Percentiles rank a stretch among this genome's conserved stretches.
Evolutionary conservation across 2,113 vertebrate species (phyloP).

Genomic region (Tupaia chinensis): DNA sequence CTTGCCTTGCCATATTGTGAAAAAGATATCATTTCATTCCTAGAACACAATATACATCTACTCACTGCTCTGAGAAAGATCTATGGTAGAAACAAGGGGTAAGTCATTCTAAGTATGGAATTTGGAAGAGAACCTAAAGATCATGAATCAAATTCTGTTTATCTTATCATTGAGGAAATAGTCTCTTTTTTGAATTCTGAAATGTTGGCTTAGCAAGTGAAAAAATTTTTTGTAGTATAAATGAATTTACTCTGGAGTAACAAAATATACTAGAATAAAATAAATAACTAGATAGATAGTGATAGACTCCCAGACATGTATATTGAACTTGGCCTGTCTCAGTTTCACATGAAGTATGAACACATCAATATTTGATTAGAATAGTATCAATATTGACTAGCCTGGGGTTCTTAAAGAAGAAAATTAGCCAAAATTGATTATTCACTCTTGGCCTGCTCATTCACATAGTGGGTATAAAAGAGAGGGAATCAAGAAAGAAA

Average conservation of each 20-base stretch:
- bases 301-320: neutral
- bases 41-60: neutral
- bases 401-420: neutral
- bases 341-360: neutral
- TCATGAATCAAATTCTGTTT: neutral
- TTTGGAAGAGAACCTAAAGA: neutral
- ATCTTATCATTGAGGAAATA: neutral
- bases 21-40: neutral
- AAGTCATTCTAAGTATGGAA: neutral
- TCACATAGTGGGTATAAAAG: neutral
- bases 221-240: neutral
- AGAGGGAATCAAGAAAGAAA: neutral
- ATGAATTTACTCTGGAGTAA: neutral
- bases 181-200: neutral
- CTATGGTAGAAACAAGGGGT: neutral
- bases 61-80: neutral
- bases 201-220: neutral
- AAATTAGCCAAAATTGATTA: neutral
- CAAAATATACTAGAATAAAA: neutral
- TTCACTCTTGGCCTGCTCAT: neutral
- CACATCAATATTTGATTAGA: neutral
- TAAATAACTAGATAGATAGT: neutral
- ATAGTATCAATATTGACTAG: neutral
- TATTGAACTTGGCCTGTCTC: neutral
- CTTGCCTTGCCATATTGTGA: neutral